Evolutionary conservation across 2,888 invertebrate genomes (phyloP), one percentile per base, ranked within the genome.

Genomic region (Agriotes lineatus): DNA sequence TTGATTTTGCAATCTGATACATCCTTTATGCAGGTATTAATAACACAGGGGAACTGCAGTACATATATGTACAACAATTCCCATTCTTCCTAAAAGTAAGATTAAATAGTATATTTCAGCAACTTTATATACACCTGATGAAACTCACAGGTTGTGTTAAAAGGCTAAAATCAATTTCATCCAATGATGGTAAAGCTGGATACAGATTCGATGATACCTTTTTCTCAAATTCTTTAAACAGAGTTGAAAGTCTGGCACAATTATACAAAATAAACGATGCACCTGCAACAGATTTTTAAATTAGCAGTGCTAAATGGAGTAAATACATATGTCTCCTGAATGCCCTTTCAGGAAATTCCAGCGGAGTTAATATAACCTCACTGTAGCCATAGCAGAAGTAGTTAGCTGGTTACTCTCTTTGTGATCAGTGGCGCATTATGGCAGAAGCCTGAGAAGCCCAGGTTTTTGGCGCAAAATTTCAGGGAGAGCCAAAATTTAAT

Each of bases 1-100:
- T 88, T 85, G 67, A 90, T 86, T 44, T 87, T 86, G 45, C 88
- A 88, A 10, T 79, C 79, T 9, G 82, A 81, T 18, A 87, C 81
- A 68, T 84, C 85, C 57, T 86, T 84, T 12, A 91, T 76, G 60
- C 88, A 87, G 56, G 84, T 87, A 12, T 85, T 84, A 37, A 94
- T 78, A 9, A 91, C 75, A n/a, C 85, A 81, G 0, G 93, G 91
- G 78, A 90, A 90, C 14, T 88, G 87, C 54, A 93, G 81, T 62
- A 94, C 84, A 74, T 88, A 92, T 71, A 89, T 90, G 78, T 88
- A 92, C 42, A 93, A 80, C 2, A 94, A 79, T 70, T 87, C 87
- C 94, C 94, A 94, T 85, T 94, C 94, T 75, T 93, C 92, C 93
- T 93, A 81, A 14, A 87, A 56, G n/a, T n/a, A n/a, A n/a, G n/a